Evolutionary conservation across 2,797 vertebrate species (phyloP).

Genomic region (Presbytis comata): DNA sequence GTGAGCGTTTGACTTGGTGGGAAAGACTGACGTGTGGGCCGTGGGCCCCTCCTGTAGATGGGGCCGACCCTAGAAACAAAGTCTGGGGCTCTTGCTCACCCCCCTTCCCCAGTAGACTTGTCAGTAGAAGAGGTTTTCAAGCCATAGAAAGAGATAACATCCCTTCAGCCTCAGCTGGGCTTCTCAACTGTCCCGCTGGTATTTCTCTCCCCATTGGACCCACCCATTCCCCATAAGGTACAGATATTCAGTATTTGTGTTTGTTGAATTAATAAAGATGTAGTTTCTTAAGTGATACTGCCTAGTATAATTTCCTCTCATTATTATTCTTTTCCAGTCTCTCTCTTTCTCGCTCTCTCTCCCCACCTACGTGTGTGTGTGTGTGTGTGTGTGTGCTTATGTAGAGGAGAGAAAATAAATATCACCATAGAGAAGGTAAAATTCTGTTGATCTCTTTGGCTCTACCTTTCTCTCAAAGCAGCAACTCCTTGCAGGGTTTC

Average conservation of each 20-base stretch:
- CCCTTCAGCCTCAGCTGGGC: neutral
- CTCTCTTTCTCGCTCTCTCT: neutral
- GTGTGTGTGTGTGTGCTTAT: neutral
- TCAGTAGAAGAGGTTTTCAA: constrained; percentile 8
- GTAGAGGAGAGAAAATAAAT: neutral
- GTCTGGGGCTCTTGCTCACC: neutral
- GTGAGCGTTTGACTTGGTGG: neutral
- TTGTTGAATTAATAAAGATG: neutral
- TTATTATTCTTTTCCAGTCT: neutral
- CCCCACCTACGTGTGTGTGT: neutral
- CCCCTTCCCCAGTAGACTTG: neutral
- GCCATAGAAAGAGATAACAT: neutral
- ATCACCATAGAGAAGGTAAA: neutral
- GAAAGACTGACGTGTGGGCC: neutral
- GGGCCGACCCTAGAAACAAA: constrained; percentile 5
- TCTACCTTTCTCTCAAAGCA: constrained; percentile 14
- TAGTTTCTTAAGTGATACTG: constrained; percentile 34
- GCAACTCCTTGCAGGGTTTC: neutral
- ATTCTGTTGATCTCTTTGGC: neutral
- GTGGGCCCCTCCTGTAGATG: neutral
- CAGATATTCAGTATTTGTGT: neutral
- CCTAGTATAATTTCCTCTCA: neutral
- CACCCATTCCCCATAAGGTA: neutral
- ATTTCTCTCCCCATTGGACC: neutral
- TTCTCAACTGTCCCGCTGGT: neutral